Conservation (phyloP, 2,113 vertebrate genomes). For the Drymodes brunneopygia region DNA sequence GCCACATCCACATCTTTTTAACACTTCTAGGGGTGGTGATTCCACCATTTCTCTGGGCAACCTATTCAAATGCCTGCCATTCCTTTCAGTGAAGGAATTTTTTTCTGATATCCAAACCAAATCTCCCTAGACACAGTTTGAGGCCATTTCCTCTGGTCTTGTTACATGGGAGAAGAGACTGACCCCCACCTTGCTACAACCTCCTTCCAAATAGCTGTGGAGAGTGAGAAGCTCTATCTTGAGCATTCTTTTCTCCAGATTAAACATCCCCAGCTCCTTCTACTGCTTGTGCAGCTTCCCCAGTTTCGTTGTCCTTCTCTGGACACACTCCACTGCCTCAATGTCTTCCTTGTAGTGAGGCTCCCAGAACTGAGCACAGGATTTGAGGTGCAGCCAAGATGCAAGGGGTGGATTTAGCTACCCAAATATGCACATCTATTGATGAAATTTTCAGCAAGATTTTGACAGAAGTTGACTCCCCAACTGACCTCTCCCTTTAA, state of each 20-base stretch:
- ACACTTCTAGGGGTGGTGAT: not conserved
- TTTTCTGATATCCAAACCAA: not conserved
- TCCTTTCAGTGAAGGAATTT: not conserved
- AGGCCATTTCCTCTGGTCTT: not conserved
- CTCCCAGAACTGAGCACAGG: not conserved
- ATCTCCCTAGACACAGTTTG: not conserved
- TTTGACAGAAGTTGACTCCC: fast-evolving
- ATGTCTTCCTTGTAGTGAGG: not conserved
- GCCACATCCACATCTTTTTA: not conserved
- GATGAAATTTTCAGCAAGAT: not conserved
- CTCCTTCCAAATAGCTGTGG: not conserved
- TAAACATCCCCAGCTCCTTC: not conserved
- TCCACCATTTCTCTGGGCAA: not conserved
- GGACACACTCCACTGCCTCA: not conserved
- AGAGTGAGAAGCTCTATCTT: not conserved
- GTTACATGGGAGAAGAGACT: not conserved
- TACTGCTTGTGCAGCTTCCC: not conserved
- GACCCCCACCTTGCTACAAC: not conserved
- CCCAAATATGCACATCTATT: not conserved
- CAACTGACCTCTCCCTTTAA: not conserved
- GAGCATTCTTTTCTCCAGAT: not conserved
- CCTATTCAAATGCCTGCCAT: not conserved
- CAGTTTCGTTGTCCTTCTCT: not conserved
- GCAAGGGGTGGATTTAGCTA: not conserved
- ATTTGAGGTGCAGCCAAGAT: fast-evolving